Conservation (phyloP, 2,113 vertebrate genomes). For the Lycocorax pyrrhopterus region DNA sequence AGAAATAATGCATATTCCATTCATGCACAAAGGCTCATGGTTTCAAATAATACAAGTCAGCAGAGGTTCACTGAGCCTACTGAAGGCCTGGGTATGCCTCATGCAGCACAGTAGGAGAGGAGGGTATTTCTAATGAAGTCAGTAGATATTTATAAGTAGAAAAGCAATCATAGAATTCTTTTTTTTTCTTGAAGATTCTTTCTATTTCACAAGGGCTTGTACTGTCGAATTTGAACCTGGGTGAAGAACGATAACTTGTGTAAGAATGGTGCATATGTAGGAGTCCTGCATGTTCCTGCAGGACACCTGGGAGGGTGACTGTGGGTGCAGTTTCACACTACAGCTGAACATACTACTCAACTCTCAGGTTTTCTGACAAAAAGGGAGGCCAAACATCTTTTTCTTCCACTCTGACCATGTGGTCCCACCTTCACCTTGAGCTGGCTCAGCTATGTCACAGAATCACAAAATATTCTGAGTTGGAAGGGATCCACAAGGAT, state of each 20-base stretch:
- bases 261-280: neutral
- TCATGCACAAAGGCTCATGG: neutral
- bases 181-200: neutral
- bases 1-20: neutral
- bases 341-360: neutral
- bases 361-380: neutral
- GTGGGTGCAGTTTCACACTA: neutral
- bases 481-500: neutral
- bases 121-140: neutral
- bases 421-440: neutral
- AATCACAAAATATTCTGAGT: neutral
- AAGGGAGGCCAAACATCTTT: neutral
- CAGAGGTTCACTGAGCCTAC: neutral
- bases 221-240: neutral
- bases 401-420: neutral
- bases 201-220: neutral
- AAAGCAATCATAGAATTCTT: neutral
- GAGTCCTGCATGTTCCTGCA: neutral
- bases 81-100: neutral
- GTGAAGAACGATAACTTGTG: neutral
- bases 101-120: neutral
- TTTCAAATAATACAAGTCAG: neutral
- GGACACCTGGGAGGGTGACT: neutral
- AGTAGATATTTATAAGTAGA: neutral
- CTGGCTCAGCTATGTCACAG: neutral